Base-by-base conservation (phyloP, 2,797 vertebrate species). In the Acrocephalus scirpaceus region DNA sequence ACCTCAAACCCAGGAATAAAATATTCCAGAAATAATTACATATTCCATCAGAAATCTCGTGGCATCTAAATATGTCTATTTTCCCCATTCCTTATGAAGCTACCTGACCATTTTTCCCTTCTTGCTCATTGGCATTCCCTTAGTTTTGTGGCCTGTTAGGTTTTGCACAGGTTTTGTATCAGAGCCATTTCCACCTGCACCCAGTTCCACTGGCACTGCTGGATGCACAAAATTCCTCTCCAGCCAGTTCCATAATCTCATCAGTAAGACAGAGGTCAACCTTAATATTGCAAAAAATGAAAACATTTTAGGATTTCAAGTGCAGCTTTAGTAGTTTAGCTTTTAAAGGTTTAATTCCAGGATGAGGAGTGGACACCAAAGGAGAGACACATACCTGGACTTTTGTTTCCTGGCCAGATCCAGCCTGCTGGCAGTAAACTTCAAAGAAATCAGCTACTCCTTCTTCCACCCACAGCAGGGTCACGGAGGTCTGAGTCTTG, bases 391-490 rank as follows among this genome's bases (percentile, higher is more conserved):
- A 9, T 97, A 98, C 98, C 98, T 98, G 98, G 32, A 89, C 66
- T 87, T 96, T 97, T 82, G 86, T 75, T 66, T 97, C 96, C 51
- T 83, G 97, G 29, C 48, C 58, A n/a, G 97, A 92, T 34, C 96
- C 97, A 90, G 96, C 88, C 77, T 98, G 97, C 74, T 98, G 98
- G 90, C 99, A 99, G 93, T 98, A 90, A 45, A 99, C 98, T 97
- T 99, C 98, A 87, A 99, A 99, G 96, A 99, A 99, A 97, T 99
- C 99, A 20, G 99, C 99, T 20, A 99, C 98, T 25, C 99, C 99
- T 29, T 99, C 99, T 97, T 99, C 99, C 5, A 98, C 98, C 99
- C 99, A 99, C 76, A 99, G 98, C 96, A 99, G 97, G 13, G 99
- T 99, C 91, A 99, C 98, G 0, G 99, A 98, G 1, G 99, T 98